These are phyloP conservation scores for Rhorus exstirpatorius DNA, from an alignment of 2,888 invertebrate species.

Conservation along the genomic window DNA sequence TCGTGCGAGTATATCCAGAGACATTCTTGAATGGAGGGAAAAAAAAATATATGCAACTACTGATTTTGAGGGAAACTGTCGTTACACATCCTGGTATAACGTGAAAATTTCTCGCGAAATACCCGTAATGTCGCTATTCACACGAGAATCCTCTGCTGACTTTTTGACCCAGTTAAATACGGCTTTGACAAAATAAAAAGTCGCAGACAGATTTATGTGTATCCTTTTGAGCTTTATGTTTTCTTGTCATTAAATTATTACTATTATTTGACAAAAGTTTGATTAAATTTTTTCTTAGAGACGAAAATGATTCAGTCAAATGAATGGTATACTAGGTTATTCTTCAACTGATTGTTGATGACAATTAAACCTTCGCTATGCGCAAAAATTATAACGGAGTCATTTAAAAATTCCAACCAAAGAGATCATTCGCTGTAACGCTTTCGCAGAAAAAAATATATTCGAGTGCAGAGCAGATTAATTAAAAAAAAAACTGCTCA, in stretches of 20 bases:
- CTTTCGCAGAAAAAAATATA: background rate
- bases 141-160: background rate
- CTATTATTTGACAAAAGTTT: no score
- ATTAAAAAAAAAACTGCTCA: conserved; percentile 3
- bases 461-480: background rate
- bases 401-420: background rate
- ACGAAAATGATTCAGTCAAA: no score
- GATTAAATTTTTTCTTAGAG: no score
- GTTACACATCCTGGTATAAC: background rate
- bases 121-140: background rate
- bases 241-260: background rate
- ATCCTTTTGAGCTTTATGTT: background rate
- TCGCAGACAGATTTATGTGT: background rate
- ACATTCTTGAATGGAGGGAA: background rate
- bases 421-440: background rate
- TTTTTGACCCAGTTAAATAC: conserved; percentile 5
- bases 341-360: background rate
- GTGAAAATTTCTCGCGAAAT: background rate
- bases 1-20: background rate
- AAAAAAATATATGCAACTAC: background rate
- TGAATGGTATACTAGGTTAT: background rate
- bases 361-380: background rate
- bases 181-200: background rate
- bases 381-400: background rate
- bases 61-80: background rate